Evolutionary conservation across 2,888 invertebrate genomes (phyloP), one percentile per base, ranked within the genome.

Genomic region (Uloborus plumipes): DNA sequence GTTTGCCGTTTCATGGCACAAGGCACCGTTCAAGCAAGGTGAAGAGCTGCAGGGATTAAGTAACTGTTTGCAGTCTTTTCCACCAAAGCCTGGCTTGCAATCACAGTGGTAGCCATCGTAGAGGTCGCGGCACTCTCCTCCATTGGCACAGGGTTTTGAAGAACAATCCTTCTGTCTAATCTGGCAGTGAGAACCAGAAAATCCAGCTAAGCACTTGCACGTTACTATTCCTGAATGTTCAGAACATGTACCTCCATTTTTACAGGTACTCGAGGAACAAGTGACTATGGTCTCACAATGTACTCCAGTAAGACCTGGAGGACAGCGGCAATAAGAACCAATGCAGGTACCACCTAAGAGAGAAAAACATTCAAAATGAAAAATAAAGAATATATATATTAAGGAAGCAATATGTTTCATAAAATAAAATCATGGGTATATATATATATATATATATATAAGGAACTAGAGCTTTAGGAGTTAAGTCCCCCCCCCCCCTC

Each of bases 281-380:
- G 89, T 88, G 84, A 89, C 88, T 39, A 74, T 73, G 15, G 66
- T 74, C 89, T 97, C 95, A 90, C 97, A 97, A 87, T 94, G 93
- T 58, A 93, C 92, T 11, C 97, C 97, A 51, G 93, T 92, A 92
- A 93, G 96, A 62, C 95, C 96, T 14, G 92, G 91, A 0, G 93
- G 93, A 88, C 97, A 82, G 50, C 59, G 51, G 61, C 82, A 82
- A 20, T 59, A 59, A n/a, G 66, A 49, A 26, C 73, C 73, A 53
- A 78, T 64, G 53, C 83, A 84, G 3, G 70, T 53, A 15, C 84
- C 84, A 76, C 84, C 84, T 84, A 20, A 14, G 62, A 50, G 39
- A 13, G 7, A 51, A 64, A 26, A 39, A 4, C 26, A 39, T 39
- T 39, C 1, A 39, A 26, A 39, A 39, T 39, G 3, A 39, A 39